A percentile compares a stretch with the other conserved stretches of the same genome.
Evolutionary conservation across 2,888 invertebrate species (phyloP).

Genomic region (Serrognathus titanus): DNA sequence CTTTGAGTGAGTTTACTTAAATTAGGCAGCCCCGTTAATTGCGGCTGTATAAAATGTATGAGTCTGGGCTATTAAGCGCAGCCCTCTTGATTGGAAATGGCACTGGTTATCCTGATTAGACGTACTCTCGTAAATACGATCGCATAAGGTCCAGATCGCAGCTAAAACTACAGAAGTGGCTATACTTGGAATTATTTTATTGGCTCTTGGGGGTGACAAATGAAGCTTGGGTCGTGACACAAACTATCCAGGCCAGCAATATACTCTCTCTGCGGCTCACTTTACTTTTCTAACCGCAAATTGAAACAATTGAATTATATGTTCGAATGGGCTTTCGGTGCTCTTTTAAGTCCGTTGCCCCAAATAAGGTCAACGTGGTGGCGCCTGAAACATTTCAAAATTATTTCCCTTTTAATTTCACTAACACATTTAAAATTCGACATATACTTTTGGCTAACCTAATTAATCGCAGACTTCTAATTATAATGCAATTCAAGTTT

Average conservation of each 20-base stretch:
- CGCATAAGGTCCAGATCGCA: slow-evolving; percentile 43
- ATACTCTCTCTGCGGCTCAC: slow-evolving; percentile 20
- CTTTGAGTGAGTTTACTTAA: slow-evolving; percentile 31
- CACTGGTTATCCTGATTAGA: slow-evolving; percentile 41
- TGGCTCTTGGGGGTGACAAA: slow-evolving; percentile 49
- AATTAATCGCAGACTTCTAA: no score
- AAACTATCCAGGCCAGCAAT: slow-evolving; percentile 37
- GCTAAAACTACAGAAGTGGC: slow-evolving; percentile 40
- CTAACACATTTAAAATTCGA: no score
- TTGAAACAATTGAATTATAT: slow-evolving; percentile 19
- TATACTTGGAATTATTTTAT: slow-evolving; percentile 50
- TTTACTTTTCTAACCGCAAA: slow-evolving; percentile 17
- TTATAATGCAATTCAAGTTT: no score
- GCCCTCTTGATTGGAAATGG: slow-evolving; percentile 49
- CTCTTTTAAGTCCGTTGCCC: no score
- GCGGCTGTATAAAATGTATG: slow-evolving; percentile 26
- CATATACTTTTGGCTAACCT: no score
- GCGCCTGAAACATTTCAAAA: no score
- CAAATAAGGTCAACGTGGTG: no score
- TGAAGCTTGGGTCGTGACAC: slow-evolving; percentile 51
- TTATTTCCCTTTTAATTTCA: no score
- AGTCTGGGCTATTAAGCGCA: slow-evolving; percentile 38
- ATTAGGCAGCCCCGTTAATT: slow-evolving; percentile 24
- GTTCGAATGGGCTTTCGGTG: neutral
- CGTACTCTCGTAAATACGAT: slow-evolving; percentile 35